Evolutionary conservation across 1,140 invertebrate genomes (phyloP), one percentile per base, ranked within the genome.

Genomic region (Papilio helenus): DNA sequence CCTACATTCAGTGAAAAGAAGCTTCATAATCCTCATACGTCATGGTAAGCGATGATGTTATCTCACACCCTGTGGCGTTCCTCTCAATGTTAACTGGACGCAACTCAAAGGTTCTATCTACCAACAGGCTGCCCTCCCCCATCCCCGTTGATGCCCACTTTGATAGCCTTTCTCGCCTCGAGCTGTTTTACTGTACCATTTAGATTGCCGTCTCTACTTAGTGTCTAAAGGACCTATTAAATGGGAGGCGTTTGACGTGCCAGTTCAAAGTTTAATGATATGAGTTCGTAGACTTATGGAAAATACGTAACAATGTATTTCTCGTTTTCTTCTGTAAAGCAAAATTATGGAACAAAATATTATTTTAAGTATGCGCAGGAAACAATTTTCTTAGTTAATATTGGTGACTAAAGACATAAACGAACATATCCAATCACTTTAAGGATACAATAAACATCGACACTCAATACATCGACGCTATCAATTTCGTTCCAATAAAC

Each of bases 71-170:
- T 9, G 87, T 86, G 88, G 90, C 90, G 81, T 89, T 90, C 89
- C 89, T 91, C 87, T 90, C 89, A 92, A 93, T 92, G 88, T 88
- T 92, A 92, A 92, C 89, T 89, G 88, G 84, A 79, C 84, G 83
- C 87, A 90, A 85, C 85, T 86, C 86, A 87, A 86, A 90, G 83
- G 82, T 82, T 84, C 80, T 87, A 89, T 88, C 86, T 81, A 79
- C 82, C 81, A 76, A 85, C 88, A 87, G 46, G 46, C 88, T 88
- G 90, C 82, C 81, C 79, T 79, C 1, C 61, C 74, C 71, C 81
- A 71, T 79, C 82, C 80, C 79, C 80, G 76, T 77, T 79, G 88
- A 88, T 86, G 79, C 85, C 87, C 85, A 92, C 89, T 91, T 92
- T 92, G 91, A 92, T 90, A 88, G 46, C 83, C 81, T 61, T 73